Evolutionary conservation across 2,113 vertebrate genomes (phyloP), one percentile per base, ranked within the genome.

Genomic region (Carassius gibelio): DNA sequence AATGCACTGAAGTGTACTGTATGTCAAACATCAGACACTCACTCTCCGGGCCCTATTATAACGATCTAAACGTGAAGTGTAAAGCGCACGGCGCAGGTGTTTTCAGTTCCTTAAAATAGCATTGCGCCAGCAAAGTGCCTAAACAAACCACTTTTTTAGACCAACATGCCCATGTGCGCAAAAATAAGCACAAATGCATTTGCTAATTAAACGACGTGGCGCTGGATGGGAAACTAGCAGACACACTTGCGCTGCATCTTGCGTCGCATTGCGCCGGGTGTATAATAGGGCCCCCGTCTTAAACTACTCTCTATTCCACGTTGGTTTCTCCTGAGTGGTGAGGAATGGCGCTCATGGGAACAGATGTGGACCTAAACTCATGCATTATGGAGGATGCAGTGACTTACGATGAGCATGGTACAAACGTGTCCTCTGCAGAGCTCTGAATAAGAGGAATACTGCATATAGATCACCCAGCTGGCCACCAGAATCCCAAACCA

Each of bases 401-500:
- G 88, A 97, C 98, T 98, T 92, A 99, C 98, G 0, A 99, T 99
- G 86, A 98, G 93, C 91, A 95, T 90, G 36, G 95, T 96, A 92
- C 98, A 99, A 78, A 97, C 90, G 14, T 97, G 97, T 14, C 98
- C 98, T 0, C 97, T 94, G 92, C 98, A 99, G 82, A 99, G 96
- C 82, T 99, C 98, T 0, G 96, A 95, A 89, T 99, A 98, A 42
- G 97, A 97, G 0, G 97, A 95, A 76, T 99, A 99, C 86, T 96
- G 97, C 94, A 96, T 95, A 89, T 99, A 99, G 23, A 96, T 89
- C 88, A 97, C 93, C 98, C 98, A 99, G 95, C 98, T 97, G 93
- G 96, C 93, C 86, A 95, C 94, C 36, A 98, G 94, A 90, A 99
- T 89, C 82, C 96, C 95, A 93, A 99, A 94, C 97, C 98, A 99